Percentiles rank a stretch among this genome's conserved stretches.
phyloP scores from a whole-genome alignment of 1,140 invertebrate genomes.

The Drosophila persimilis region DNA sequence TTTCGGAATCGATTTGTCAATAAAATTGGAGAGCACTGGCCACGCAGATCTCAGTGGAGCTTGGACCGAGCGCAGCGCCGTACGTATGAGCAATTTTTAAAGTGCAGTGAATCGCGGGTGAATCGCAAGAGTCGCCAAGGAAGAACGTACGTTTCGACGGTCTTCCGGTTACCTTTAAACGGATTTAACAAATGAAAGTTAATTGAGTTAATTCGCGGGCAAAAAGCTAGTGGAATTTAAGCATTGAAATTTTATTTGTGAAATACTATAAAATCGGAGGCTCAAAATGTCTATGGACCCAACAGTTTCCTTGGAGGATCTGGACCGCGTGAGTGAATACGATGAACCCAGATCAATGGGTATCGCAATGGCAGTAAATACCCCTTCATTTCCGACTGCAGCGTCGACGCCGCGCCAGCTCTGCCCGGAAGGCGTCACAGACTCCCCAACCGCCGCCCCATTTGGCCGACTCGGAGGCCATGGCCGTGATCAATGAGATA shows the following conservation, averaged over 20 bases:
- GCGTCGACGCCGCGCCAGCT: conserved; percentile 68
- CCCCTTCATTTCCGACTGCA: conserved; percentile 16
- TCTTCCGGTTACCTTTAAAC: too few species aligned
- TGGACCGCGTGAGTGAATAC: conserved; percentile 70
- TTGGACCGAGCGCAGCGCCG: conserved; percentile 63
- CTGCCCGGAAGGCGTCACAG: conserved; percentile 61
- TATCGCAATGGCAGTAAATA: background rate
- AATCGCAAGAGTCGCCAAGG: too few species aligned
- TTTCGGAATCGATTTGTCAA: conserved; percentile 81
- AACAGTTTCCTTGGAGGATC: conserved; percentile 70
- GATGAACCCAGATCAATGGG: background rate
- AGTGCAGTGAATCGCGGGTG: conserved; percentile 1
- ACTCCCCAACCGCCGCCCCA: conserved; percentile 51
- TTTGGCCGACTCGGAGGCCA: conserved; percentile 63
- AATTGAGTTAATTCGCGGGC: too few species aligned
- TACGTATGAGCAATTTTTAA: conserved; percentile 52
- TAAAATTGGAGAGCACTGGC: conserved; percentile 72
- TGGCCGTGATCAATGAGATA: conserved; percentile 83
- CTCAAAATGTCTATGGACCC: conserved; percentile 75
- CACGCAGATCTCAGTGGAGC: conserved; percentile 71
- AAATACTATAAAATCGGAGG: background rate
- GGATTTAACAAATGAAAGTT: too few species aligned
- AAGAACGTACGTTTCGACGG: too few species aligned
- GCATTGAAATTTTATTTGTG: background rate
- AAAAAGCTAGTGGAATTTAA: background rate